Conservation (phyloP, 1,140 invertebrate species). For the Latrodectus geometricus region DNA sequence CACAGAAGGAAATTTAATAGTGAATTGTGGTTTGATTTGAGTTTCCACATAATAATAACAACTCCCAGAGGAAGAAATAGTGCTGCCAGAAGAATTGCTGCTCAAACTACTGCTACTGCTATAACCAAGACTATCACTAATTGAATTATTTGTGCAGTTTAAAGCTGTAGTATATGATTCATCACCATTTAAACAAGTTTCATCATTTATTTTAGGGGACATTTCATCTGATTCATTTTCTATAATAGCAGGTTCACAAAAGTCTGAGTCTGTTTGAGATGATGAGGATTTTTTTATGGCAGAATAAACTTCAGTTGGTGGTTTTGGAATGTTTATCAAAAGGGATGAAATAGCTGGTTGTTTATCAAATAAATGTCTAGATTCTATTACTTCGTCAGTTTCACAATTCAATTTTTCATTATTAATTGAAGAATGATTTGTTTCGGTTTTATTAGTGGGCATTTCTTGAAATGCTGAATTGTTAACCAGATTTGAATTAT, state of each 20-base stretch:
- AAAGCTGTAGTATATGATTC: slow-evolving; percentile 40
- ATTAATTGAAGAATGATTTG: neutral
- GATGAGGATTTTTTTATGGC: slow-evolving; percentile 28
- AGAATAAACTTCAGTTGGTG: slow-evolving; percentile 35
- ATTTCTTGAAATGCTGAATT: slow-evolving; percentile 34
- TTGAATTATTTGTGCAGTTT: slow-evolving; percentile 33
- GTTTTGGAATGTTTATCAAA: slow-evolving; percentile 55
- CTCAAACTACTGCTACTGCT: slow-evolving; percentile 49
- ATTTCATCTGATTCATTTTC: slow-evolving; percentile 29
- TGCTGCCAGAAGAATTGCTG: slow-evolving; percentile 50
- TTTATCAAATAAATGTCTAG: slow-evolving; percentile 33
- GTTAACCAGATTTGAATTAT: slow-evolving; percentile 2
- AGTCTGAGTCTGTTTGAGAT: slow-evolving; percentile 36
- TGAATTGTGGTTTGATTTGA: slow-evolving; percentile 43
- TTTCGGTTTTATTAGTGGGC: neutral
- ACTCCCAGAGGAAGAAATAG: slow-evolving; percentile 48
- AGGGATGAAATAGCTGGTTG: slow-evolving; percentile 49
- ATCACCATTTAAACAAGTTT: slow-evolving; percentile 25
- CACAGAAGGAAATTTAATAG: slow-evolving; percentile 40
- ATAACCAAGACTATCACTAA: slow-evolving; percentile 32
- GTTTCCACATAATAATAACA: slow-evolving; percentile 56
- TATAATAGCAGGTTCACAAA: neutral
- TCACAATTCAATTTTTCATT: neutral
- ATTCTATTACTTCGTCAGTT: neutral
- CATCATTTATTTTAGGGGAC: slow-evolving; percentile 12